Conservation (phyloP, 1,140 invertebrate genomes). For the Nasonia giraulti region DNA sequence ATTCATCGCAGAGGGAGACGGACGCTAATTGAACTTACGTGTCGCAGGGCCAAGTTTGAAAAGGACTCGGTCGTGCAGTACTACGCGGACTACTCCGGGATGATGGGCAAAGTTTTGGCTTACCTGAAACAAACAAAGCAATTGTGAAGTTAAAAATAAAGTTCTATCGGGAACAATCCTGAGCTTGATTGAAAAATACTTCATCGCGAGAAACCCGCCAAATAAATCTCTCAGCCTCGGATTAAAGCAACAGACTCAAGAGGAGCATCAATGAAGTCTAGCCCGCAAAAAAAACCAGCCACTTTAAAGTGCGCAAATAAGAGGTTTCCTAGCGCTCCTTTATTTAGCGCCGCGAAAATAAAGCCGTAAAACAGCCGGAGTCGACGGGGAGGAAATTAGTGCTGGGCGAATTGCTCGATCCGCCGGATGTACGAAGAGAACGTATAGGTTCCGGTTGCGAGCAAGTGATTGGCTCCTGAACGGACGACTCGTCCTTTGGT, state of each 20-base stretch:
- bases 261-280: neutral
- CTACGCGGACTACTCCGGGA: no score
- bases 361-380: neutral
- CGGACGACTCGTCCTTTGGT: neutral
- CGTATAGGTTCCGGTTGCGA: neutral
- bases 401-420: neutral
- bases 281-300: neutral
- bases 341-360: conserved; percentile 1
- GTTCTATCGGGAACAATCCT: neutral
- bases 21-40: neutral
- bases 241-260: neutral
- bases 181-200: neutral
- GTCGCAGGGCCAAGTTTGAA: no score
- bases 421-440: neutral
- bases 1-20: neutral
- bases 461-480: neutral
- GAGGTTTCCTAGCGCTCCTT: neutral
- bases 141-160: neutral
- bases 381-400: neutral
- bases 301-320: neutral
- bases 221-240: neutral
- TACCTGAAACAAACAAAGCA: conserved; percentile 14
- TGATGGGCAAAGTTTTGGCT: neutral
- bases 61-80: no score
- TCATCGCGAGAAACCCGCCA: neutral